Conservation (phyloP, 2,113 vertebrate genomes). For the Chiloscyllium plagiosum region DNA sequence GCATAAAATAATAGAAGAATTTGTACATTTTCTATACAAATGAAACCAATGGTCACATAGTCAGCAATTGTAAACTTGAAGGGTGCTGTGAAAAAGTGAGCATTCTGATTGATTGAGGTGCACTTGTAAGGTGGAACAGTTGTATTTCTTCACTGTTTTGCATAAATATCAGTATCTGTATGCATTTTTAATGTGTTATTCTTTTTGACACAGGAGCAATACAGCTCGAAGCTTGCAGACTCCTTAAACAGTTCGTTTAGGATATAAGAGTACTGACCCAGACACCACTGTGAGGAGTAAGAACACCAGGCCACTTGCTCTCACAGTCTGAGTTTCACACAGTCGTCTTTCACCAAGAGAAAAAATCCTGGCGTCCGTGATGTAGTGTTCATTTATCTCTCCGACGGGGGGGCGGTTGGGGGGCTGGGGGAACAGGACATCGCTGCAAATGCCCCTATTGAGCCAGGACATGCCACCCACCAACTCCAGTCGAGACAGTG, state of each 20-base stretch:
- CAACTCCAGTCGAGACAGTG: conserved; percentile 4
- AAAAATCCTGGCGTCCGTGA: conserved; percentile 1
- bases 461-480: conserved; percentile 22
- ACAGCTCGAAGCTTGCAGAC: background rate
- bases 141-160: background rate
- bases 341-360: conserved; percentile 19
- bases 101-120: background rate
- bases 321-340: conserved; percentile 19
- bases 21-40: background rate
- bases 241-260: background rate
- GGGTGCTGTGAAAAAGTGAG: background rate
- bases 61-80: background rate
- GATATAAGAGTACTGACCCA: background rate
- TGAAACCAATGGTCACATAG: background rate
- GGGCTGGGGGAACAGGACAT: background rate
- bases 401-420: background rate
- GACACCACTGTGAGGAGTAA: conserved; percentile 1
- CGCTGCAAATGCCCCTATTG: conserved; percentile 18
- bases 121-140: background rate
- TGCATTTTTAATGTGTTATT: background rate
- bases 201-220: background rate
- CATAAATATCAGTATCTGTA: background rate
- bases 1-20: background rate
- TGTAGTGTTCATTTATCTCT: conserved; percentile 30
- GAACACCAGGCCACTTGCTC: conserved; percentile 3